These are phyloP conservation scores for Triplophysa dalaica DNA, from an alignment of 2,113 vertebrate species.

Conservation along the genomic window DNA sequence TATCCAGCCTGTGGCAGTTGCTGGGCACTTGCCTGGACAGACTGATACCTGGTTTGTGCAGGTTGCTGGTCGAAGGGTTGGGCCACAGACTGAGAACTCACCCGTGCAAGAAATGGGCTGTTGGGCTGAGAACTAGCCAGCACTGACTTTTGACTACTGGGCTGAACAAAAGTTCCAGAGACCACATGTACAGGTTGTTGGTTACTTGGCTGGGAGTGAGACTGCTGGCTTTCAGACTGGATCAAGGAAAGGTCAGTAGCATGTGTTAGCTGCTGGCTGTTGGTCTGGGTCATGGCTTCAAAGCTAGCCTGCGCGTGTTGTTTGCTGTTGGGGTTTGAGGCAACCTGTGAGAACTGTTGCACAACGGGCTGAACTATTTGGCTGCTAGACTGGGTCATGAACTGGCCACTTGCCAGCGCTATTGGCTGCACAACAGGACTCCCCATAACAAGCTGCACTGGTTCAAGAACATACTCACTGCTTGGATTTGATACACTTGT, in stretches of 20 bases:
- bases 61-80: background rate
- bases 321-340: background rate
- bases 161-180: too few species aligned
- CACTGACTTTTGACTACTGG: too few species aligned
- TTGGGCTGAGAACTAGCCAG: too few species aligned
- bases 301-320: fast-evolving
- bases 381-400: background rate
- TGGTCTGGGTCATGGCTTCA: too few species aligned
- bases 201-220: too few species aligned
- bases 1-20: background rate
- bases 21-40: background rate
- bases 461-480: background rate
- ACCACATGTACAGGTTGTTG: background rate
- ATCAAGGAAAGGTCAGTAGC: background rate
- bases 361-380: background rate
- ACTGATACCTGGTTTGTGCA: background rate
- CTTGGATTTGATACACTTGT: background rate
- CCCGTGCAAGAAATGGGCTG: too few species aligned
- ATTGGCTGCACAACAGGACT: background rate
- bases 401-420: background rate
- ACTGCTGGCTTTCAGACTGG: background rate
- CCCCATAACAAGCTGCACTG: background rate
- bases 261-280: background rate
- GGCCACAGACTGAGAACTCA: background rate
- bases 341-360: fast-evolving